phyloP scores from a whole-genome alignment of 2,113 vertebrate genomes.

The Tychaedon coryphoeus region DNA sequence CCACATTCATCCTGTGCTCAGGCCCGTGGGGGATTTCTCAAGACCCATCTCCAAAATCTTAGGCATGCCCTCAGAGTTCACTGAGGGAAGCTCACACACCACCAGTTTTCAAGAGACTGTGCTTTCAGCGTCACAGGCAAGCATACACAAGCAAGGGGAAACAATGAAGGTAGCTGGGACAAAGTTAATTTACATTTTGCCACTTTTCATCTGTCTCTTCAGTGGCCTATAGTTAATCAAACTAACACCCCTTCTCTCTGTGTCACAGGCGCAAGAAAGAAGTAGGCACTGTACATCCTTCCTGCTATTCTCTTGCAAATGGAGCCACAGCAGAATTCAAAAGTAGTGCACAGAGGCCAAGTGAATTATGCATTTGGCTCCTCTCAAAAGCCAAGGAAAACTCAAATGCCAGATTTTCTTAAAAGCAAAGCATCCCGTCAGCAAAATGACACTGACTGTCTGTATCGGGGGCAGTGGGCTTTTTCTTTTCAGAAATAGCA shows the following conservation, averaged over 20 bases:
- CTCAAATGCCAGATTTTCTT: constrained; percentile 64
- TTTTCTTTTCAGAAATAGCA: constrained; percentile 52
- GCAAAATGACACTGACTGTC: constrained; percentile 54
- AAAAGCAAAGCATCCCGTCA: constrained; percentile 55
- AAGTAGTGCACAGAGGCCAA: constrained; percentile 36
- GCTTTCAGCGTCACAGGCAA: background rate
- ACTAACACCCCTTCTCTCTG: constrained; percentile 29
- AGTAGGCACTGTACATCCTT: constrained; percentile 50
- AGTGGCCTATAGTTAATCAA: constrained; percentile 40
- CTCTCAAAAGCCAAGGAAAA: constrained; percentile 58
- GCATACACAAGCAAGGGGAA: background rate
- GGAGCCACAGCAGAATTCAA: constrained; percentile 54
- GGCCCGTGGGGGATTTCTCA: background rate
- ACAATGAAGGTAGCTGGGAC: background rate
- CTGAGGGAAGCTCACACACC: background rate
- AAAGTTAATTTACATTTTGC: constrained; percentile 52
- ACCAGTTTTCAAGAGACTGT: background rate
- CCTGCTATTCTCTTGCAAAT: constrained; percentile 68
- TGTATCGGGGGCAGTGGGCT: background rate
- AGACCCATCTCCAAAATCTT: background rate
- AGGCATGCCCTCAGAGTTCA: background rate
- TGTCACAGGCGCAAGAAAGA: background rate
- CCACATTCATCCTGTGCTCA: background rate
- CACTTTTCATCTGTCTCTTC: constrained; percentile 30
- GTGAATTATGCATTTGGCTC: constrained; percentile 67